These are phyloP conservation scores for Eretmochelys imbricata DNA, from an alignment of 2,113 vertebrate genomes.

Conservation along the genomic window DNA sequence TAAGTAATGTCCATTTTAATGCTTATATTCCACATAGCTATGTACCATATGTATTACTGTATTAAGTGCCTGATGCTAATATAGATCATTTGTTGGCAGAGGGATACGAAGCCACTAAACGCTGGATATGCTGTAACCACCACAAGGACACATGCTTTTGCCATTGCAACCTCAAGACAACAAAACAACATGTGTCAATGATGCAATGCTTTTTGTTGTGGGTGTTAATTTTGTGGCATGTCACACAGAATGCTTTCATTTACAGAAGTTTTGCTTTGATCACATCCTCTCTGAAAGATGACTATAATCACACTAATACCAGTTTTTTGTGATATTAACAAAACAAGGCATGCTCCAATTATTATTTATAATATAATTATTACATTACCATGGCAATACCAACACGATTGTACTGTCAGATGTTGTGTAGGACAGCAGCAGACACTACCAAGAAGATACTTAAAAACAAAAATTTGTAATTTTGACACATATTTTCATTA, in stretches of 20 bases:
- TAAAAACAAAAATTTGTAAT: neutral
- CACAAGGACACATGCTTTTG: neutral
- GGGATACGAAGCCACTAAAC: neutral
- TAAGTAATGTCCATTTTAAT: neutral
- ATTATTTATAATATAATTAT: slow-evolving; percentile 34
- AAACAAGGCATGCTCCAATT: neutral
- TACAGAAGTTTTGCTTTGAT: slow-evolving; percentile 1
- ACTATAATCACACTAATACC: slow-evolving; percentile 10
- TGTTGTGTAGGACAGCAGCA: neutral
- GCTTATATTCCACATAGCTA: neutral
- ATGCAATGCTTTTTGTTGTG: neutral
- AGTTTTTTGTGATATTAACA: neutral
- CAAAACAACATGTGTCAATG: neutral
- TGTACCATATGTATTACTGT: neutral
- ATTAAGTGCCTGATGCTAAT: neutral
- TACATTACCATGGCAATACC: slow-evolving; percentile 58
- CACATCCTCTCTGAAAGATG: slow-evolving; percentile 2
- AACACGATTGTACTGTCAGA: neutral
- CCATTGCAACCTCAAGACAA: neutral
- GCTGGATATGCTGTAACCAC: neutral
- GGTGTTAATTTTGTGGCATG: rapidly evolving
- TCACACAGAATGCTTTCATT: neutral
- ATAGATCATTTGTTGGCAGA: neutral
- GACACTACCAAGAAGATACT: neutral
- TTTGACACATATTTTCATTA: neutral